A percentile compares a stretch with the other conserved stretches of the same genome.
Conservation (phyloP, 2,797 vertebrate genomes). For the Melopsittacus undulatus region DNA sequence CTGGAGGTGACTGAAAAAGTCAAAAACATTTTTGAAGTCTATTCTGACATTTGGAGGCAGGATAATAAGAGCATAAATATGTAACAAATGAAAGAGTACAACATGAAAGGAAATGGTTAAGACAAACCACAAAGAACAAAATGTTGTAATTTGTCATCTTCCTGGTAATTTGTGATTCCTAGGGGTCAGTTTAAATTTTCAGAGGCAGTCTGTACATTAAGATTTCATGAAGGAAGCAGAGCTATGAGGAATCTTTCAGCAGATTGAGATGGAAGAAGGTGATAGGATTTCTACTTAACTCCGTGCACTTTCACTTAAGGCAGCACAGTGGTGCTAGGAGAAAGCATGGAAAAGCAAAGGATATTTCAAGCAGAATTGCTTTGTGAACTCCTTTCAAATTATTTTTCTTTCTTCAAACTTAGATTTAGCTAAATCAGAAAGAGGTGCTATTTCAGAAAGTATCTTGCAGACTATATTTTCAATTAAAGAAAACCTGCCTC, state of each 20-base stretch:
- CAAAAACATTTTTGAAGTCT: not conserved
- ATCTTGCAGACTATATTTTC: not conserved
- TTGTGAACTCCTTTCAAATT: not conserved
- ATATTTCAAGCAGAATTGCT: not conserved
- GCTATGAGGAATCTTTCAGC: not conserved
- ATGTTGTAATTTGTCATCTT: not conserved
- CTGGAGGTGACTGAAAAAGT: not conserved
- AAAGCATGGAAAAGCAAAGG: not conserved
- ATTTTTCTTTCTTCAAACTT: not conserved
- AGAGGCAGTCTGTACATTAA: not conserved
- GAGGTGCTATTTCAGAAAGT: not conserved
- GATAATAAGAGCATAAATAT: not conserved
- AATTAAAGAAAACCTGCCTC: not conserved
- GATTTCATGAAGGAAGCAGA: not conserved
- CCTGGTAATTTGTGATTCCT: not conserved
- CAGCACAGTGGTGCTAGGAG: not conserved
- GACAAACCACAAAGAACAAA: not conserved
- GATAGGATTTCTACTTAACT: not conserved
- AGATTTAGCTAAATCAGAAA: not conserved
- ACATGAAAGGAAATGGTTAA: not conserved
- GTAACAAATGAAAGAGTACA: not conserved
- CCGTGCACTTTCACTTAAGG: fast-evolving
- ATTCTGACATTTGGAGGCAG: fast-evolving
- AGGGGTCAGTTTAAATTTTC: not conserved
- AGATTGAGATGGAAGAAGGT: not conserved